Conservation (phyloP, 2,797 vertebrate genomes). For the Perodicticus potto region DNA sequence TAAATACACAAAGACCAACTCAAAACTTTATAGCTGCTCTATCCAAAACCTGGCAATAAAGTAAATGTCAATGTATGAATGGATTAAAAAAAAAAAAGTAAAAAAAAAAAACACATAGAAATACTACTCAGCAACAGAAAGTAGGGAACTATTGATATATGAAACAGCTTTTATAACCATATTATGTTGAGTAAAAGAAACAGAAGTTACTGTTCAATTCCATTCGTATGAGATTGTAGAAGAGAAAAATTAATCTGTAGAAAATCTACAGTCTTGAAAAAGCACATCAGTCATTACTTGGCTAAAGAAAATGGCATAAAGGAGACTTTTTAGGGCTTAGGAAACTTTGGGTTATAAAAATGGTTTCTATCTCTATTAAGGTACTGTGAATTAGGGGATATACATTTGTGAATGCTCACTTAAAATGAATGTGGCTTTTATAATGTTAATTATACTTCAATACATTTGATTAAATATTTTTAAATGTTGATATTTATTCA, state of each 20-base stretch:
- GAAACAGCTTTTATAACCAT: background rate
- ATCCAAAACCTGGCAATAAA: background rate
- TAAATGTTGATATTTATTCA: background rate
- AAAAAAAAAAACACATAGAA: background rate
- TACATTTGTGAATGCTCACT: background rate
- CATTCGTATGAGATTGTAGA: background rate
- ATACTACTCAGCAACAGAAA: background rate
- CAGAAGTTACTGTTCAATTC: background rate
- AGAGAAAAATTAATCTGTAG: background rate
- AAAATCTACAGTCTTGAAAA: background rate
- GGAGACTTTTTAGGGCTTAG: background rate
- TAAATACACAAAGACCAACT: background rate
- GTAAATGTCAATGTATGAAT: background rate
- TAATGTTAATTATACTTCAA: background rate
- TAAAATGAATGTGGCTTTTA: background rate
- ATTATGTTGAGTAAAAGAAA: background rate
- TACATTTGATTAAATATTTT: background rate
- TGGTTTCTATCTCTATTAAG: background rate
- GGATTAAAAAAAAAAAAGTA: background rate
- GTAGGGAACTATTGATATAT: background rate
- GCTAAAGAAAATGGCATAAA: background rate
- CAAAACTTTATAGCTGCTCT: background rate
- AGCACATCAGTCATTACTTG: background rate
- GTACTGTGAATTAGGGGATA: background rate
- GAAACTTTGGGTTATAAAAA: background rate